Evolutionary conservation across 2,797 vertebrate genomes (phyloP).

Genomic region (Crenichthys baileyi): DNA sequence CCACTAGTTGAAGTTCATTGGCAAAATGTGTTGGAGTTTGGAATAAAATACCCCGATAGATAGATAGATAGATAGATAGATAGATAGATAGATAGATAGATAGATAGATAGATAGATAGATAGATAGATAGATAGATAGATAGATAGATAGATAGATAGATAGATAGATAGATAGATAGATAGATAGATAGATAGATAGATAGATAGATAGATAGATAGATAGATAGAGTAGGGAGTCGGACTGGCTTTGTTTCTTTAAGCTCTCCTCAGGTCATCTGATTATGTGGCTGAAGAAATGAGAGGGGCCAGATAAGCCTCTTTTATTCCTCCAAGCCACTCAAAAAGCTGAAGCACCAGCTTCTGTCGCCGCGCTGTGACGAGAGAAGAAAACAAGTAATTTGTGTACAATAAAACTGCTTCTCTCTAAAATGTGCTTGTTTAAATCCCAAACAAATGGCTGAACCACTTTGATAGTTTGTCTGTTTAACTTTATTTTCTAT

Average conservation of each 20-base stretch:
- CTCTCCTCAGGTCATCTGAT: slow-evolving; percentile 71
- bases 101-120: slow-evolving; percentile 31
- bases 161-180: slow-evolving; percentile 28
- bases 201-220: slow-evolving; percentile 29
- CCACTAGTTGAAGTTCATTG: not conserved
- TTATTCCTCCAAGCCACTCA: slow-evolving; percentile 79
- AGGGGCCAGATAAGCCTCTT: slow-evolving; percentile 78
- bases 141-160: slow-evolving; percentile 37
- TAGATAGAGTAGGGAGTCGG: slow-evolving; percentile 24
- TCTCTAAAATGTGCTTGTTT: slow-evolving; percentile 36
- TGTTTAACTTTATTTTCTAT: slow-evolving; percentile 1
- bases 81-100: slow-evolving; percentile 28
- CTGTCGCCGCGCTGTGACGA: slow-evolving; percentile 58
- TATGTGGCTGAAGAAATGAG: slow-evolving; percentile 72
- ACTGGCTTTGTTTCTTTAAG: slow-evolving; percentile 59
- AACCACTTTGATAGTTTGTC: not conserved
- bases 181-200: slow-evolving; percentile 30
- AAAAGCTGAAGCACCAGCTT: slow-evolving; percentile 74
- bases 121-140: slow-evolving; percentile 36
- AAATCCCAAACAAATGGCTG: slow-evolving; percentile 19
- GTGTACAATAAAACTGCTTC: slow-evolving; percentile 65
- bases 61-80: slow-evolving; percentile 16
- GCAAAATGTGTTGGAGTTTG: not conserved
- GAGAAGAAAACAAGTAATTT: slow-evolving; percentile 63
- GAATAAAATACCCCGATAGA: slow-evolving; percentile 12